phyloP scores from a whole-genome alignment of 2,888 invertebrate genomes.

The Cryptocephalus moraei region DNA sequence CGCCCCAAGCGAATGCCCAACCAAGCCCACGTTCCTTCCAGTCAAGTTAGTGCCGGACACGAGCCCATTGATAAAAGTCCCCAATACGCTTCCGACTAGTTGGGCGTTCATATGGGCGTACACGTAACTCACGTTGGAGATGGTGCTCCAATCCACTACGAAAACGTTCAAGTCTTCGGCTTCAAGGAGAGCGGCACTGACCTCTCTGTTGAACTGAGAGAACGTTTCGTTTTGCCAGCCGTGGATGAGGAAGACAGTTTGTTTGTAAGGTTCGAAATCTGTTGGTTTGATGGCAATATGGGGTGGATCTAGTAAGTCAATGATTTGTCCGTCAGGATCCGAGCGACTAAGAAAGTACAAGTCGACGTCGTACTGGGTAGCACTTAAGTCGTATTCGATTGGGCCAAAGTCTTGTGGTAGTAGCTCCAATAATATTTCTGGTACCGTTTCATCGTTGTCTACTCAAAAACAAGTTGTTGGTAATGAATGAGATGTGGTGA shows the following conservation, averaged over 20 bases:
- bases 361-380: background rate
- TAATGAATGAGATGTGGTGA: too few species aligned
- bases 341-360: background rate
- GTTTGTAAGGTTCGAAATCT: slow-evolving; percentile 15
- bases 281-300: slow-evolving; percentile 1
- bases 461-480: too few species aligned
- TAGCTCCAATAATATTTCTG: too few species aligned
- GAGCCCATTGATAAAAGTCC: background rate
- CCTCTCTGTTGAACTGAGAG: slow-evolving; percentile 18
- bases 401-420: too few species aligned
- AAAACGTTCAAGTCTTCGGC: slow-evolving; percentile 27
- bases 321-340: background rate
- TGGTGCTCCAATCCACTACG: slow-evolving; percentile 27
- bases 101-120: slow-evolving; percentile 16
- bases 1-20: slow-evolving; percentile 26
- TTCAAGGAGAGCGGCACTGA: slow-evolving; percentile 19
- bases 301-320: background rate
- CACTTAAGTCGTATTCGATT: background rate
- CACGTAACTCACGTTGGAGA: slow-evolving; percentile 9
- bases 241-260: slow-evolving; percentile 27
- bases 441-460: too few species aligned
- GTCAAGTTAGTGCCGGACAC: slow-evolving; percentile 3
- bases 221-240: slow-evolving; percentile 26
- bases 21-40: slow-evolving; percentile 6
- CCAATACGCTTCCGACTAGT: slow-evolving; percentile 15